Conservation (phyloP, 1,140 invertebrate species). For the Reticulitermes speratus region DNA sequence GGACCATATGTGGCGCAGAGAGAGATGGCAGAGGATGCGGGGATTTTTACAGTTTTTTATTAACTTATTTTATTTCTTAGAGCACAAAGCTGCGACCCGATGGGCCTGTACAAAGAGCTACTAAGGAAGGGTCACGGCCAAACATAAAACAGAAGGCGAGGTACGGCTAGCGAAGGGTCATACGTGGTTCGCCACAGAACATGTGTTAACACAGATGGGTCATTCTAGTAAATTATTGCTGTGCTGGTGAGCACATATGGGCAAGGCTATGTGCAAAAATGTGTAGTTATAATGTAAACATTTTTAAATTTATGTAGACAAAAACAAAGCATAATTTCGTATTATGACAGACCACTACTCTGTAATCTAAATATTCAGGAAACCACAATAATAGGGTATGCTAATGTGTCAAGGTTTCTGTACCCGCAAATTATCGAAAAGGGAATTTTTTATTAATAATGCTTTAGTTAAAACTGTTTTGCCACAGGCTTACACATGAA, state of each 20-base stretch:
- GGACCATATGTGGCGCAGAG: neutral
- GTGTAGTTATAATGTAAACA: neutral
- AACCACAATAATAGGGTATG: neutral
- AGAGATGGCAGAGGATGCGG: neutral
- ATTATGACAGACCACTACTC: neutral
- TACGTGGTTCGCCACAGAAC: neutral
- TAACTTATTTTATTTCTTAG: neutral
- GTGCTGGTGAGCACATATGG: neutral
- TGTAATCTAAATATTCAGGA: neutral
- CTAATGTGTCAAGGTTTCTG: neutral
- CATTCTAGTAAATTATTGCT: neutral
- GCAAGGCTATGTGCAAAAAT: neutral
- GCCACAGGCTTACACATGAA: neutral
- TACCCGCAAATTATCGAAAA: neutral
- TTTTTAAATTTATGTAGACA: neutral
- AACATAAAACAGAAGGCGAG: slow-evolving; percentile 16
- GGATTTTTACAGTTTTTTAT: slow-evolving; percentile 9
- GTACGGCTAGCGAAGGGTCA: neutral
- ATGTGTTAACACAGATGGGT: neutral
- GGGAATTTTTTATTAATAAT: neutral
- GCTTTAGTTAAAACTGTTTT: neutral
- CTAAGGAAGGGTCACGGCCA: neutral
- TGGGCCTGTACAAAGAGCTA: neutral
- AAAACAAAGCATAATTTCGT: slow-evolving; percentile 5
- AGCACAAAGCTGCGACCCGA: neutral